Conservation (phyloP, 2,113 vertebrate species). For the Elephantulus edwardii region DNA sequence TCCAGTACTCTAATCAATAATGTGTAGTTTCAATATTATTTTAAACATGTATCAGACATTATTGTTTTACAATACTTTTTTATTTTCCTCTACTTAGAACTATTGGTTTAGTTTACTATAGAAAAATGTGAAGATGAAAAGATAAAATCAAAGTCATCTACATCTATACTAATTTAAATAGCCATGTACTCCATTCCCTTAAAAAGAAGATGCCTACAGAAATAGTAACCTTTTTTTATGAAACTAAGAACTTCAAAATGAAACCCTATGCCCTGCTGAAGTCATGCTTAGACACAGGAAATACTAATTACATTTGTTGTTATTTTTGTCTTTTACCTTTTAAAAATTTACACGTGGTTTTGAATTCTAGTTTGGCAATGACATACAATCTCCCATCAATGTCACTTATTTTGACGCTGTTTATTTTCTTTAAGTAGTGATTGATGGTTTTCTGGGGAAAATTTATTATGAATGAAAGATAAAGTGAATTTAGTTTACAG, state of each 20-base stretch:
- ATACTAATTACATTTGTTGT: conserved; percentile 62
- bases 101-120: background rate
- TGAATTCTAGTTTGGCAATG: conserved; percentile 66
- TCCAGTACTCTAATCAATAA: background rate
- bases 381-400: conserved; percentile 39
- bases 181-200: conserved; percentile 44
- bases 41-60: background rate
- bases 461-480: conserved; percentile 59
- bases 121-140: conserved; percentile 12
- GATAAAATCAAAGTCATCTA: conserved; percentile 64
- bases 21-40: background rate
- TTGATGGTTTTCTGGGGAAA: conserved; percentile 61
- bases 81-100: background rate
- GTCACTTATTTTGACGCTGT: conserved; percentile 53
- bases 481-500: conserved; percentile 39
- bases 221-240: conserved; percentile 48
- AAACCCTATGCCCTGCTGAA: conserved; percentile 54
- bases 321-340: conserved; percentile 29
- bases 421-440: conserved; percentile 46
- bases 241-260: conserved; percentile 34
- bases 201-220: conserved; percentile 32
- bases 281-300: conserved; percentile 36
- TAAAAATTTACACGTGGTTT: conserved; percentile 63
- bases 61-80: background rate
- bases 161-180: background rate